These are phyloP conservation scores for Mirounga angustirostris DNA, from an alignment of 2,113 vertebrate species.

Conservation along the genomic window DNA sequence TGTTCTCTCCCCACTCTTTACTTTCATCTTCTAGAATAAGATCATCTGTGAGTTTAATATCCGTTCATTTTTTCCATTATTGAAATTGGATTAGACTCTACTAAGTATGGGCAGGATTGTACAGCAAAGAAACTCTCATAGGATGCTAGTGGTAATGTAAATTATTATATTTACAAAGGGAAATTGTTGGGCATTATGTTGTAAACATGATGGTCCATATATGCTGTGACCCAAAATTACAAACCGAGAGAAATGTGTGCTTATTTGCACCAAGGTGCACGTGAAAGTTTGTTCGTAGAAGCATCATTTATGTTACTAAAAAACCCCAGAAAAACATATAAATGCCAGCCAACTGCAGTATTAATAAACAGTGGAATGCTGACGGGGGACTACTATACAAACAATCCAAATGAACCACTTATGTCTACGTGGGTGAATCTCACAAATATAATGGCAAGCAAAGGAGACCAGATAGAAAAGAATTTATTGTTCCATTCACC, in stretches of 20 bases:
- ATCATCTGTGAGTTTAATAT: not conserved
- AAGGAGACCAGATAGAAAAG: not conserved
- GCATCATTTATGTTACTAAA: not conserved
- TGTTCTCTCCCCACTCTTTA: not conserved
- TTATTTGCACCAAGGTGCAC: no score
- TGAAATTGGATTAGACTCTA: not conserved
- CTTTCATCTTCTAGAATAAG: not conserved
- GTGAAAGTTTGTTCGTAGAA: not conserved
- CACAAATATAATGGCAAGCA: not conserved
- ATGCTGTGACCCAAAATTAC: not conserved
- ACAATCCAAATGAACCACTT: not conserved
- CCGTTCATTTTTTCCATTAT: not conserved
- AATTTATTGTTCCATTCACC: not conserved
- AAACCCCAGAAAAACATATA: not conserved
- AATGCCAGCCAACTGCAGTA: not conserved
- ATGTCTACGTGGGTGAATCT: not conserved
- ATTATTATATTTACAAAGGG: not conserved
- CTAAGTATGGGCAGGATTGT: not conserved
- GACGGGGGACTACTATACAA: not conserved
- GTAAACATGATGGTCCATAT: not conserved
- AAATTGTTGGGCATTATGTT: not conserved
- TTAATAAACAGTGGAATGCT: not conserved
- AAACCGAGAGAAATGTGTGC: not conserved
- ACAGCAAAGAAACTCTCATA: not conserved
- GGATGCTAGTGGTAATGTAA: not conserved